Base-by-base conservation (phyloP, 64 coral and sea anemone genomes). In the Montipora foliosa region DNA sequence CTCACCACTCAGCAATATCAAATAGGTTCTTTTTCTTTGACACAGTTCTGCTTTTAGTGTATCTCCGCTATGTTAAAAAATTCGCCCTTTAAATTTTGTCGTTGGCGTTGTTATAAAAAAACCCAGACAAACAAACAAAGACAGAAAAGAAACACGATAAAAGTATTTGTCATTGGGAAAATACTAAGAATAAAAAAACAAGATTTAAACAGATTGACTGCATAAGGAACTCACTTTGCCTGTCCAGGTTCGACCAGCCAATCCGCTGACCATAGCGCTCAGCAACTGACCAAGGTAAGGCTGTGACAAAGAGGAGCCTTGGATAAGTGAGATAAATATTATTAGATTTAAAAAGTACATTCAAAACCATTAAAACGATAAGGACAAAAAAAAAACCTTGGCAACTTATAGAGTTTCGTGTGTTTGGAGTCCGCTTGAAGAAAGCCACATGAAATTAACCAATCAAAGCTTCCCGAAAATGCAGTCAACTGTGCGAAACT, bases 221-320 rank as follows among this genome's bases (percentile, higher is more conserved):
- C 17, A 8, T 19, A 47, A 70, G 15, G 16, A 46, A 22, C 66
- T 75, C 48, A 92, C 98, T 90, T 99, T 99, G 44, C 98, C 98
- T 76, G 92, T 80, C 98, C 98, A 99, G 0, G 98, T 99, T 29
- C 98, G 89, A 47, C 95, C 98, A 49, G 95, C 47, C 3, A 99
- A 92, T 75, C 92, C 81, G 16, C 84, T 94, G 74, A 99, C 95
- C 57, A 99, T 68, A 92, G 92, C 69, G 45, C 82, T 49, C 8
- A 96, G 80, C 19, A 99, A 17, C 19, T 74, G 90, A 74, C 67
- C 90, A 5, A 99, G 69, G 49, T 92, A 59, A 53, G 95, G 95
- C 58, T 99, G 89, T 2, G 92, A 59, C 10, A 98, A 79, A 53
- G 90, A 87, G 5, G 91, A 62, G 14, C 94, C 90, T 95, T 44